Evolutionary conservation across 2,888 invertebrate species (phyloP), one percentile per base, ranked within the genome.

Genomic region (Acanthosepion esculentum): DNA sequence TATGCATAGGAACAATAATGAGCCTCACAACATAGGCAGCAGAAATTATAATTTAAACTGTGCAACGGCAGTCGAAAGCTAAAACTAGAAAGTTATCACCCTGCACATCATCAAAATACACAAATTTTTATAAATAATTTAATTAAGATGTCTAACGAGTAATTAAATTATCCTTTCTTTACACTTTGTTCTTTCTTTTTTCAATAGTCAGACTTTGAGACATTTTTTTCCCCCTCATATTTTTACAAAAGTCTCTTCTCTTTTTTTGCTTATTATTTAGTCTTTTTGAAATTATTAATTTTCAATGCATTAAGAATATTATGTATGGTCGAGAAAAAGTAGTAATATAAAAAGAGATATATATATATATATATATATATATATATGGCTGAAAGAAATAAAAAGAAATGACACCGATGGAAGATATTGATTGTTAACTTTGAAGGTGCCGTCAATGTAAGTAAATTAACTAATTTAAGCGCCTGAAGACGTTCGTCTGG

Each of bases 201-300:
- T 33, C n/a, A n/a, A 18, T 78, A 78, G 33, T 33, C 78, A 78
- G 78, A 78, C 78, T 78, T 78, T 78, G n/a, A 78, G 78, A 78
- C n/a, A 78, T 78, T 78, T 78, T 78, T 78, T 78, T 64, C 8
- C 26, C 64, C 29, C 78, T 78, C 23, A 59, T 50, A 50, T 59
- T 59, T 59, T 59, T 59, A 23, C 59, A 55, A 59, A 20, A 20
- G 6, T 59, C 23, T 59, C 23, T 20, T 59, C 23, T n/a, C 6
- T 23, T 59, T n/a, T 78, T n/a, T n/a, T n/a, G n/a, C n/a, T 78
- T 78, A 78, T 78, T 78, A 78, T n/a, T 78, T n/a, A n/a, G 78
- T 78, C n/a, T 78, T 78, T 78, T 78, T 78, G n/a, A 78, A 78
- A 78, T 78, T n/a, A 78, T 78, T 78, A 78, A 78, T 78, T 78